These are phyloP conservation scores for Anguilla rostrata DNA, from an alignment of 2,113 vertebrate species.

Conservation along the genomic window DNA sequence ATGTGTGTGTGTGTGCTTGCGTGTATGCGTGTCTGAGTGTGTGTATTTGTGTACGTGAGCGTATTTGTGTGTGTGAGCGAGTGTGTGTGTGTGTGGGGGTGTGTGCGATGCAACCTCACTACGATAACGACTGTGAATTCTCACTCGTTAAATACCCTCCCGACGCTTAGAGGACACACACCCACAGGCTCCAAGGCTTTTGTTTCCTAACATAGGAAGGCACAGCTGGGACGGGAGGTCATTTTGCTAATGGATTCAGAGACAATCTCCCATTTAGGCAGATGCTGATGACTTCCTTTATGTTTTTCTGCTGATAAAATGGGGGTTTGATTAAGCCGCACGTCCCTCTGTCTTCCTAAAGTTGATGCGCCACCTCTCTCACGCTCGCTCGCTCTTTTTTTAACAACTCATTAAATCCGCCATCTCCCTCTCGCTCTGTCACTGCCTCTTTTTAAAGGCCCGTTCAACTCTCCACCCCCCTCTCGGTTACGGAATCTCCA, in stretches of 20 bases:
- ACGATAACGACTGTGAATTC: neutral
- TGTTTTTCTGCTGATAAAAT: neutral
- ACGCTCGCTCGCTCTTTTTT: neutral
- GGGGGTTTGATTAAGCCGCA: neutral
- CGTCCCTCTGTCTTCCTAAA: neutral
- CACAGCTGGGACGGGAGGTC: neutral
- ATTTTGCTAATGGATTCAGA: constrained; percentile 3
- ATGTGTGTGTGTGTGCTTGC: neutral
- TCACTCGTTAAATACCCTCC: neutral
- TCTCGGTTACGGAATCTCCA: neutral
- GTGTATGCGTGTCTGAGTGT: too few relatives aligned
- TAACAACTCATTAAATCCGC: neutral
- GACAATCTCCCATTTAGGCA: neutral
- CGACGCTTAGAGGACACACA: neutral
- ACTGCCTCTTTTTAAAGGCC: neutral
- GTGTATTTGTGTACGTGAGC: too few relatives aligned
- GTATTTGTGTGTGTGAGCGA: too few relatives aligned
- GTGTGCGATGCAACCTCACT: neutral
- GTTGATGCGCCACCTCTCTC: neutral
- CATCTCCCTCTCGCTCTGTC: neutral
- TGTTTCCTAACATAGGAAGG: neutral
- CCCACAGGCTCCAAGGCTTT: neutral
- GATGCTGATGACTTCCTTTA: neutral
- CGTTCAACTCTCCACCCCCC: neutral
- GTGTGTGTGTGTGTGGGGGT: too few relatives aligned